Evolutionary conservation across 23 tunicate genomes (phyloP).

Genomic region (Diplosoma virens): DNA sequence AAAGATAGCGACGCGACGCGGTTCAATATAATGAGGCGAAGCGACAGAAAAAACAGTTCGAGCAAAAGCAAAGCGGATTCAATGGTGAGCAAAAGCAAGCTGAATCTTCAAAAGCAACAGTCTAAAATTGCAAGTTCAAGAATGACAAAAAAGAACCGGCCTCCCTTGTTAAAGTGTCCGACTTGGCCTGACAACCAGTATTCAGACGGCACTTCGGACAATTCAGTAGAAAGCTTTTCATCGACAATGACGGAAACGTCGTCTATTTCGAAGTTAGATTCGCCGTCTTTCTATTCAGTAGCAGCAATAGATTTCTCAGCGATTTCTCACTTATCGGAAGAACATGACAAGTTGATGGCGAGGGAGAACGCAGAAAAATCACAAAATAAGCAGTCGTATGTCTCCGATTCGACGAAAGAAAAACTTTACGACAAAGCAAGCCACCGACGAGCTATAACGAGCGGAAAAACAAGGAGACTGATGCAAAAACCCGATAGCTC

Average conservation of each 20-base stretch:
- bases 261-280: conserved; percentile 16
- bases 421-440: conserved; percentile 39
- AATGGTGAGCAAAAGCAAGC: background rate
- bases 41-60: background rate
- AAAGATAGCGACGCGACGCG: background rate
- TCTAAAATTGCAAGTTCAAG: background rate
- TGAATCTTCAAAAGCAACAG: background rate
- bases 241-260: background rate
- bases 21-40: conserved; percentile 2
- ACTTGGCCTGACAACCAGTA: conserved; percentile 39
- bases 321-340: conserved; percentile 56
- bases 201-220: background rate
- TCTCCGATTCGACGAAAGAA: conserved; percentile 33
- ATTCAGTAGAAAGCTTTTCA: background rate
- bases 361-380: conserved; percentile 37
- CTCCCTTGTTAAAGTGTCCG: conserved; percentile 45
- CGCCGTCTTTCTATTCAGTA: conserved; percentile 45
- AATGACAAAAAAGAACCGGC: conserved; percentile 34
- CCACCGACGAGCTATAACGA: background rate
- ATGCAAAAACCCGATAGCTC: background rate
- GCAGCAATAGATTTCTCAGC: conserved; percentile 56
- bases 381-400: conserved; percentile 4
- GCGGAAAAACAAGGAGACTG: background rate
- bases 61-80: background rate
- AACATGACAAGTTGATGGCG: conserved; percentile 47